Conservation (phyloP, 2,888 invertebrate species). For the Lepidochrysops patricia region DNA sequence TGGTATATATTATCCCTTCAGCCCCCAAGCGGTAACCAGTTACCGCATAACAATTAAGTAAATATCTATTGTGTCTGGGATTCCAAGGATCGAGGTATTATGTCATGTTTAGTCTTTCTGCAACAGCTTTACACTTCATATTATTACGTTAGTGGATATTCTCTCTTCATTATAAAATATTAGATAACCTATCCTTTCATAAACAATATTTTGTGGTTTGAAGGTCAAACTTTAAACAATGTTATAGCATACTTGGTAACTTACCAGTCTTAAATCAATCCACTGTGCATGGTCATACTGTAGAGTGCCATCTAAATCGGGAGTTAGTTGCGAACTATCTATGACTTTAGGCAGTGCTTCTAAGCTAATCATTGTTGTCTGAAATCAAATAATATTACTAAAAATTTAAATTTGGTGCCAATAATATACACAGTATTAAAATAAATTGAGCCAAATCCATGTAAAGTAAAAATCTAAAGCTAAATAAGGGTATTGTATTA, state of each 20-base stretch:
- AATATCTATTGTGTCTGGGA: too few species aligned
- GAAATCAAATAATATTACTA: constrained; percentile 29
- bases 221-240: not conserved
- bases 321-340: constrained; percentile 92
- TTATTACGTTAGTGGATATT: not conserved
- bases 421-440: not conserved
- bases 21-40: too few species aligned
- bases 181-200: not conserved
- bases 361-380: constrained; percentile 97
- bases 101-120: too few species aligned
- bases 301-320: constrained; percentile 94
- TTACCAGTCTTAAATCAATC: constrained; percentile 91
- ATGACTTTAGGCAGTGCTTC: constrained; percentile 95
- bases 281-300: constrained; percentile 97
- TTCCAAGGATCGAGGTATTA: too few species aligned
- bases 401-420: constrained; percentile 3
- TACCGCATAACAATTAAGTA: too few species aligned
- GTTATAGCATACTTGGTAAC: constrained; percentile 22
- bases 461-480: not conserved
- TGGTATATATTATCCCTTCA: too few species aligned
- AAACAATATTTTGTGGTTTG: not conserved
- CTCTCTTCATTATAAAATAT: not conserved
- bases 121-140: not conserved
- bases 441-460: not conserved
- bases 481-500: not conserved